Conservation (phyloP, 2,797 vertebrate species). For the Bradypus variegatus region DNA sequence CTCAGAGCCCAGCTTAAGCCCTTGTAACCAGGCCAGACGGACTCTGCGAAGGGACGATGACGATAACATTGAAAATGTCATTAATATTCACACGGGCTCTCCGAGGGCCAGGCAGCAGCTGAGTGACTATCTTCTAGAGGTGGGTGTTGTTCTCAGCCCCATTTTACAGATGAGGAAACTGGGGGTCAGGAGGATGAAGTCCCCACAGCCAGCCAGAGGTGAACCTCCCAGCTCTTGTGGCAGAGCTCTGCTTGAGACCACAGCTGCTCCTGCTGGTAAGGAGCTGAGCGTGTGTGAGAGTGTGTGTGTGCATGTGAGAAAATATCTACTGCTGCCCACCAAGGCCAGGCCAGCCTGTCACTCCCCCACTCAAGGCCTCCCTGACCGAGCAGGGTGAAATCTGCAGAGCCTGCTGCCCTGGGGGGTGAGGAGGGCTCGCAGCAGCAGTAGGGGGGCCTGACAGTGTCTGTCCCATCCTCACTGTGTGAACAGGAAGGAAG, state of each 20-base stretch:
- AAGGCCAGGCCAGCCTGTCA: neutral
- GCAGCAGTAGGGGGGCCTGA: neutral
- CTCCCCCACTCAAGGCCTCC: neutral
- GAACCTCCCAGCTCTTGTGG: neutral
- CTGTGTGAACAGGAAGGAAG: constrained; percentile 57
- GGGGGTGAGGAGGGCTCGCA: rapidly evolving
- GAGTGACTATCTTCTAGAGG: neutral
- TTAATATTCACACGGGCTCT: neutral
- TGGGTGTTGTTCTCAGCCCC: neutral
- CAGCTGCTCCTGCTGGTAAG: neutral
- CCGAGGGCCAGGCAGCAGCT: neutral
- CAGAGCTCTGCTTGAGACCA: neutral
- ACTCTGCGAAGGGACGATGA: neutral
- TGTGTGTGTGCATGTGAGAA: neutral
- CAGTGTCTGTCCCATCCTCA: neutral
- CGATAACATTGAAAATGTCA: neutral
- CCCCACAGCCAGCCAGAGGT: neutral
- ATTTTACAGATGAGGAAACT: neutral
- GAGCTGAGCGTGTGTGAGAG: neutral
- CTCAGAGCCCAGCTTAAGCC: neutral
- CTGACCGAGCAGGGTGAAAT: neutral
- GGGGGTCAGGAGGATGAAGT: constrained; percentile 1
- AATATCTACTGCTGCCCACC: neutral
- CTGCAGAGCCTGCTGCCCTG: neutral
- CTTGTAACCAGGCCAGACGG: neutral